Base-by-base conservation (phyloP, 2,888 invertebrate genomes). In the Cordylochernes scorpioides region DNA sequence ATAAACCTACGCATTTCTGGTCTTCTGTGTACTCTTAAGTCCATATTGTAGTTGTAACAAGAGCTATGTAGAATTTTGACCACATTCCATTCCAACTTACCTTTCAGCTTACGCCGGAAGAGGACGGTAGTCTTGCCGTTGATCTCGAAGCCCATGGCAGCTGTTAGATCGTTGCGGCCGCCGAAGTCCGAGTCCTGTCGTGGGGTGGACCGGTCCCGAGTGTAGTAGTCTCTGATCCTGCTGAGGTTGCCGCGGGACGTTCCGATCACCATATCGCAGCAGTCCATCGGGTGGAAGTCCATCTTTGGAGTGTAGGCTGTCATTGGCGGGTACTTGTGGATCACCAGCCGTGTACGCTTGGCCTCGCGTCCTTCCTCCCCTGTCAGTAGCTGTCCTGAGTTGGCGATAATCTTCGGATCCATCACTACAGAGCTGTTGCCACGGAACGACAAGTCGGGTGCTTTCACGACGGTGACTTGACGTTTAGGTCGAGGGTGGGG, bases 261-360 rank as follows among this genome's bases (percentile, higher is more conserved):
- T 1, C 86, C 91, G 40, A 91, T 78, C 4, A 91, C 67, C 30
- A 94, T 71, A 52, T 91, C 91, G 1, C 82, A 78, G 47, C 91
- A 94, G 53, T 88, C 88, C 91, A 94, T 94, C 0, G 80, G 68
- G 50, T 74, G 82, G 53, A 82, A 75, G 48, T 78, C 78, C 43
- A 70, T 71, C 30, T 68, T 67, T 0, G 80, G 80, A 0, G 70
- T 70, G 48, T 73, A 82, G 9, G 41, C 33, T 12, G 31, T 32
- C 16, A 17, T 24, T 10, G 27, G 15, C 12, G 34, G 34, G 13
- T 34, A 34, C 68, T 65, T 2, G 86, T 91, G n/a, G n/a, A n/a
- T n/a, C n/a, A n/a, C n/a, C n/a, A n/a, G n/a, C n/a, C n/a, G n/a
- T n/a, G n/a, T n/a, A n/a, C n/a, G n/a, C n/a, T n/a, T n/a, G n/a